Conservation (phyloP, 2,113 vertebrate genomes). For the Percopsis transmontana region DNA sequence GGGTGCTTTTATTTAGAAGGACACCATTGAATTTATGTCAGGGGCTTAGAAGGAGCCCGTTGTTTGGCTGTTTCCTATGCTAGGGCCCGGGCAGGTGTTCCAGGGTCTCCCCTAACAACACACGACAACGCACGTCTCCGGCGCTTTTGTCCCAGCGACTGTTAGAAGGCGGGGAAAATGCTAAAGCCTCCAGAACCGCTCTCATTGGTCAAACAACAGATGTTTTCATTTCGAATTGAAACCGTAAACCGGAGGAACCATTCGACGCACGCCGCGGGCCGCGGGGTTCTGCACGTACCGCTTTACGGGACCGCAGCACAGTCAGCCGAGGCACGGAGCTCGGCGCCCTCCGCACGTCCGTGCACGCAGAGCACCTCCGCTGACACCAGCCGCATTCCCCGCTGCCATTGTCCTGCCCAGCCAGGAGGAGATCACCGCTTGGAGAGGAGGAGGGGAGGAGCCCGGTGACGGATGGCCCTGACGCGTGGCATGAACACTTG, state of each 20-base stretch:
- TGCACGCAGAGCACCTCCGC: constrained; percentile 51
- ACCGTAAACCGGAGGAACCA: no score
- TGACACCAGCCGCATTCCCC: constrained; percentile 61
- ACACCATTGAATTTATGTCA: constrained; percentile 75
- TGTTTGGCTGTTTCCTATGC: constrained; percentile 61
- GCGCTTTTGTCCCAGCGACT: no score
- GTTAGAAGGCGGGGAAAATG: no score
- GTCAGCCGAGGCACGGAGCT: constrained; percentile 28
- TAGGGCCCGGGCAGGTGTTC: constrained; percentile 71
- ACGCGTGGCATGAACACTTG: no score
- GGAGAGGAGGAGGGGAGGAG: background rate
- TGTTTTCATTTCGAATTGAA: constrained; percentile 13
- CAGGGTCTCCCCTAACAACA: constrained; percentile 27
- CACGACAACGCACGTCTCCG: background rate
- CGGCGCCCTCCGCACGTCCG: constrained; percentile 55
- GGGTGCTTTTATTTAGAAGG: constrained; percentile 68
- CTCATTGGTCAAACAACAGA: background rate
- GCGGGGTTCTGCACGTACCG: no score
- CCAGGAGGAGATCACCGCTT: constrained; percentile 31
- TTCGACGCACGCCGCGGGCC: no score
- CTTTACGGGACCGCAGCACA: constrained; percentile 41
- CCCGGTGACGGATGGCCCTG: constrained; percentile 37
- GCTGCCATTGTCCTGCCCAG: constrained; percentile 52
- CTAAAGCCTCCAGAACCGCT: no score
- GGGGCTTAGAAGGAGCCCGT: constrained; percentile 66